phyloP scores from a whole-genome alignment of 2,888 invertebrate genomes.

The Gari tellinella region DNA sequence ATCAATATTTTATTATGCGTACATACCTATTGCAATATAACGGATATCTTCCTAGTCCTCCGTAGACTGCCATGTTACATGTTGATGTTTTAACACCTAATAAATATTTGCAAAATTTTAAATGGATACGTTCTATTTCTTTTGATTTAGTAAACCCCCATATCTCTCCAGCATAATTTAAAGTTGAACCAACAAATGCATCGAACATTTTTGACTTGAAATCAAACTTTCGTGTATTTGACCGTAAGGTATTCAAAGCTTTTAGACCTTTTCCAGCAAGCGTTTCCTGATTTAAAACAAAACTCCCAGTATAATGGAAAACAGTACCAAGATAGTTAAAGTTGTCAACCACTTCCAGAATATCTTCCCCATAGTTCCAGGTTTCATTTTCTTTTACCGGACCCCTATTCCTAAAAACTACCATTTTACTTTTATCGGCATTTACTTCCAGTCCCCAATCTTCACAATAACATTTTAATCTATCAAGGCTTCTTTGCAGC shows the following conservation, averaged over 20 bases:
- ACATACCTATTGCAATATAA: conserved; percentile 4
- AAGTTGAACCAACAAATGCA: conserved; percentile 9
- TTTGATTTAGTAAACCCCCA: no score
- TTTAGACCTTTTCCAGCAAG: no score
- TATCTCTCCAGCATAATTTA: no score
- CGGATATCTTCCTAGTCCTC: conserved; percentile 10
- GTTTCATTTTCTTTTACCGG: conserved; percentile 16
- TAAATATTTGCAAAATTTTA: no score
- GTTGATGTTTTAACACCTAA: conserved; percentile 15
- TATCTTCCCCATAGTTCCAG: conserved; percentile 4
- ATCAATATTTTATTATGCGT: conserved; percentile 17
- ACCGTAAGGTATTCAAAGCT: conserved; percentile 24
- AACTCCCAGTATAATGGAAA: no score
- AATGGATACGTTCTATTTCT: no score
- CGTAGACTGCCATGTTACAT: neutral
- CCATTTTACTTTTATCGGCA: conserved; percentile 6
- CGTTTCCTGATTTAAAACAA: no score
- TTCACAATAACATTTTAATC: conserved; percentile 6
- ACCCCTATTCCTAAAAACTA: no score
- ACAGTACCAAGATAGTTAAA: no score
- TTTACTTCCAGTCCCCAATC: no score
- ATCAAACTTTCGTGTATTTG: no score
- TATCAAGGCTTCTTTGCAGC: conserved; percentile 5
- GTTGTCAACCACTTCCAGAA: conserved; percentile 21
- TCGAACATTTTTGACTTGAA: conserved; percentile 18